These are phyloP conservation scores for Drosophila engyochracea DNA, from an alignment of 2,888 invertebrate genomes.

Conservation along the genomic window DNA sequence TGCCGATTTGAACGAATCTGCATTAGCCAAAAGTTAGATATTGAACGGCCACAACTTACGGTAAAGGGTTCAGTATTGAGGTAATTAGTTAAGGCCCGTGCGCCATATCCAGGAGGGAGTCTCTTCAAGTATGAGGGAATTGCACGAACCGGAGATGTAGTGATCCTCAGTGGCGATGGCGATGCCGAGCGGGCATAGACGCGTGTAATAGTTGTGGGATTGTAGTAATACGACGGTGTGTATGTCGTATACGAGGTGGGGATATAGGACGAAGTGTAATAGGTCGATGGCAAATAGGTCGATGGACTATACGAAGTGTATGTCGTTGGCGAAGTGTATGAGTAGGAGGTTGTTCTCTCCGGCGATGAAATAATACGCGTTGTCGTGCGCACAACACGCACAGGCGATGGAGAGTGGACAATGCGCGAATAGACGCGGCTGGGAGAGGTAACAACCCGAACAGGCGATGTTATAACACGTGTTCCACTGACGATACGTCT, in stretches of 20 bases:
- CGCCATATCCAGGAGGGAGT: conserved; percentile 87
- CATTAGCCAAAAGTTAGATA: conserved; percentile 7
- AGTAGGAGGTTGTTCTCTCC: conserved; percentile 73
- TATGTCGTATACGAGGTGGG: conserved; percentile 76
- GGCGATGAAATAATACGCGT: conserved; percentile 82
- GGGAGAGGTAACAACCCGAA: conserved; percentile 83
- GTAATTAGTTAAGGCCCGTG: conserved; percentile 91
- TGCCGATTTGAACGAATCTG: background rate
- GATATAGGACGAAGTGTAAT: conserved; percentile 71
- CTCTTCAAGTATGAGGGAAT: conserved; percentile 89
- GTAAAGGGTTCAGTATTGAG: conserved; percentile 91
- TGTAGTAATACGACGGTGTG: conserved; percentile 77
- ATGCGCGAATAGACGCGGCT: conserved; percentile 78
- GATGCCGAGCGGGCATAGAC: conserved; percentile 77
- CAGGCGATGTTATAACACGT: conserved; percentile 83
- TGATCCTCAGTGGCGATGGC: conserved; percentile 78
- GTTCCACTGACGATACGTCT: conserved; percentile 79
- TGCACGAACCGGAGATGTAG: conserved; percentile 86
- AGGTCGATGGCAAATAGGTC: conserved; percentile 72
- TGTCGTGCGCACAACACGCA: conserved; percentile 78
- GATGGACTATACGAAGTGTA: conserved; percentile 58
- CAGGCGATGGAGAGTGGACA: conserved; percentile 78
- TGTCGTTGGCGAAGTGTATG: conserved; percentile 70
- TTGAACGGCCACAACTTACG: conserved; percentile 86
- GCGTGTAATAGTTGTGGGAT: conserved; percentile 78